Percentiles rank a stretch among this genome's conserved stretches.
phyloP scores from a whole-genome alignment of 2,797 vertebrate genomes.

The Bryconaethiops microstoma region DNA sequence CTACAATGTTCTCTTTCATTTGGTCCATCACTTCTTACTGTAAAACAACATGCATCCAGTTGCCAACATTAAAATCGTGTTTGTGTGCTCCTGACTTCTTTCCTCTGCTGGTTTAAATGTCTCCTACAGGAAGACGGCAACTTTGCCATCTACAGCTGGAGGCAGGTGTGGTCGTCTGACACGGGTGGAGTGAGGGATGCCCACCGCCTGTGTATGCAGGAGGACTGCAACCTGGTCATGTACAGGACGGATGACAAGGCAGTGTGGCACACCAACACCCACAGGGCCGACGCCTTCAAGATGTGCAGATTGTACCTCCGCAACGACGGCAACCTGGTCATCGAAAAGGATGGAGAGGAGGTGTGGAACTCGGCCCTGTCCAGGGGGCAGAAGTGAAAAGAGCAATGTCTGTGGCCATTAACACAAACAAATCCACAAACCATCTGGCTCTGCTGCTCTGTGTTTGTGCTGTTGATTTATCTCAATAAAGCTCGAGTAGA shows the following conservation, averaged over 20 bases:
- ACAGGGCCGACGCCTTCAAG: neutral
- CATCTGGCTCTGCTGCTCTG: neutral
- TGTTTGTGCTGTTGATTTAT: neutral
- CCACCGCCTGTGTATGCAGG: constrained; percentile 41
- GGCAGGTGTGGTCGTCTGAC: constrained; percentile 19
- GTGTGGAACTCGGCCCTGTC: neutral
- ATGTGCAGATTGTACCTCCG: constrained; percentile 4
- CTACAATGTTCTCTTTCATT: neutral
- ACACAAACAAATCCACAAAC: neutral
- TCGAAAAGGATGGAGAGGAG: constrained; percentile 39
- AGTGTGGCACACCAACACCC: constrained; percentile 29
- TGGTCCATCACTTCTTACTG: neutral
- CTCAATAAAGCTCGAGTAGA: neutral
- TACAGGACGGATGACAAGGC: neutral
- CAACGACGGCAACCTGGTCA: constrained; percentile 34
- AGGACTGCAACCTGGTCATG: constrained; percentile 45
- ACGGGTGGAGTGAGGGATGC: neutral
- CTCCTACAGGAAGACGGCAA: constrained; percentile 37
- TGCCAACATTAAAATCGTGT: neutral
- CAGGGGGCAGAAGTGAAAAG: neutral
- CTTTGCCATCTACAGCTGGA: constrained; percentile 44
- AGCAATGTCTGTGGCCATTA: neutral
- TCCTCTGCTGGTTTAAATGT: neutral
- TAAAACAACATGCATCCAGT: neutral
- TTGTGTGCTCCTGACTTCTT: neutral